Conservation (phyloP, 2,797 vertebrate genomes). For the Coendou prehensilis region DNA sequence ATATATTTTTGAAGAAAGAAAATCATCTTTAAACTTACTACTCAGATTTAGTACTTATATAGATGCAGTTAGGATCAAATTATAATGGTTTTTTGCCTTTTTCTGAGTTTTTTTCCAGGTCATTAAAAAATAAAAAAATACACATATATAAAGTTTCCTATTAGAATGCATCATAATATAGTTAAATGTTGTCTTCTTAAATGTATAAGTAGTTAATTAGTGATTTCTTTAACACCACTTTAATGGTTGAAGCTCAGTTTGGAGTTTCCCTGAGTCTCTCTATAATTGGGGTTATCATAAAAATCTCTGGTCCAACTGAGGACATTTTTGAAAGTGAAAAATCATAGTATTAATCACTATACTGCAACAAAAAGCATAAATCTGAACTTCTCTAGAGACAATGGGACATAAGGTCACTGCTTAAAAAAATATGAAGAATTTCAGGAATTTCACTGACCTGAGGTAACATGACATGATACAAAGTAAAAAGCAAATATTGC, state of each 20-base stretch:
- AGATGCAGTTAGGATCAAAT: background rate
- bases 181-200: background rate
- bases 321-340: constrained; percentile 5
- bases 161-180: background rate
- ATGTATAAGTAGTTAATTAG: background rate
- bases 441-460: background rate
- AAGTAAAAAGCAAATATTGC: background rate
- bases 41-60: background rate
- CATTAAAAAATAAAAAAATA: background rate
- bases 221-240: background rate
- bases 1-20: background rate
- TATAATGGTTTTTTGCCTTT: constrained; percentile 49
- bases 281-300: background rate
- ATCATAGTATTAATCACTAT: constrained; percentile 11
- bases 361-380: background rate
- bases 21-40: constrained; percentile 2
- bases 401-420: background rate
- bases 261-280: background rate
- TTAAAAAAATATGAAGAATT: background rate
- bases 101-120: background rate
- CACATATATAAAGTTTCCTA: background rate
- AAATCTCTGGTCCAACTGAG: background rate
- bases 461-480: background rate
- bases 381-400: constrained; percentile 3
- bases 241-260: background rate